These are phyloP conservation scores for Cromileptes altivelis DNA, from an alignment of 2,113 vertebrate genomes.

Conservation along the genomic window DNA sequence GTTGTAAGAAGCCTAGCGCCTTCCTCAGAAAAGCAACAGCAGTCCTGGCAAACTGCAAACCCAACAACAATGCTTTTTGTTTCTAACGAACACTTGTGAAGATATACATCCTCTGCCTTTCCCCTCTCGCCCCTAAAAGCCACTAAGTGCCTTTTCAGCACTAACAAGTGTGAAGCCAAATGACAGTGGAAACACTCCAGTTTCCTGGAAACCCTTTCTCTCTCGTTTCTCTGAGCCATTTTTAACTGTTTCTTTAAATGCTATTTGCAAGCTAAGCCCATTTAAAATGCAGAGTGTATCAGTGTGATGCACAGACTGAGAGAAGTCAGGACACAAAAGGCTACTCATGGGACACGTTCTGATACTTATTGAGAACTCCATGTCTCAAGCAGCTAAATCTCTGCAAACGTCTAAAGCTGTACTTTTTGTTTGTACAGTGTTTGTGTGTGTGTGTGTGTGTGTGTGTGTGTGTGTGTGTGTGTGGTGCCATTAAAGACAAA, in stretches of 20 bases:
- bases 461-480: neutral
- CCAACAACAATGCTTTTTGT: constrained; percentile 36
- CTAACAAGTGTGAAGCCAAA: constrained; percentile 52
- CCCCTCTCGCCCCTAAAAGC: constrained; percentile 2
- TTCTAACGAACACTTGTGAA: constrained; percentile 17
- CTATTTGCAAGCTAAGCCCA: neutral
- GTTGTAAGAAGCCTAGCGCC: neutral
- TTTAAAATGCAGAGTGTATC: constrained; percentile 26
- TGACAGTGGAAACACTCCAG: constrained; percentile 57
- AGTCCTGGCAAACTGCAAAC: constrained; percentile 7
- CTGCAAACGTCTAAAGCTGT: neutral
- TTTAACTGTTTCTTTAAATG: constrained; percentile 29
- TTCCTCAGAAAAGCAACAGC: constrained; percentile 27
- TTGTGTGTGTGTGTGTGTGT: neutral
- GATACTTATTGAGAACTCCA: constrained; percentile 37
- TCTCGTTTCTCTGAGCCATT: constrained; percentile 17
- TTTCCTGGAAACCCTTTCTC: constrained; percentile 62
- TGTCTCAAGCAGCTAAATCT: constrained; percentile 22
- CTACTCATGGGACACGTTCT: constrained; percentile 15
- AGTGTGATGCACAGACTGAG: constrained; percentile 10
- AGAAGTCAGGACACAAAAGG: constrained; percentile 21
- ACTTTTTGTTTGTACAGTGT: neutral
- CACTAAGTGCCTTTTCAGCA: constrained; percentile 58
- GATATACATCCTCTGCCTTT: constrained; percentile 7
- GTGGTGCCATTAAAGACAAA: constrained; percentile 26